These are phyloP conservation scores for Stegodyphus dumicola DNA, from an alignment of 1,140 invertebrate genomes.

Conservation along the genomic window DNA sequence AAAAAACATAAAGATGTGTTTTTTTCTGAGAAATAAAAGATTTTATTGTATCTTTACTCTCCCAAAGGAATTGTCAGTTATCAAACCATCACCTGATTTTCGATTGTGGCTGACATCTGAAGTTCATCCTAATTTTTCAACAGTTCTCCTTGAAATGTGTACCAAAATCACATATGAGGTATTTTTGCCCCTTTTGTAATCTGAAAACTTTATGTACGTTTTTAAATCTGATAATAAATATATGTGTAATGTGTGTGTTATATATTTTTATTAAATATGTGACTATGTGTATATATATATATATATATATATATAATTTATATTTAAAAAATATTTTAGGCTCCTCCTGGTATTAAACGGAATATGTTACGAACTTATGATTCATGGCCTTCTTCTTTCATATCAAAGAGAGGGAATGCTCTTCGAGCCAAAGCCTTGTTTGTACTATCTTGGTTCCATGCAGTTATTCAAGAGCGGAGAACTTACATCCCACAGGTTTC, in stretches of 20 bases:
- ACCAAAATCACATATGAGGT: conserved; percentile 90
- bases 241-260: no score
- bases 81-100: conserved; percentile 75
- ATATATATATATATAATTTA: background rate
- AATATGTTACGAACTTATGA: conserved; percentile 75
- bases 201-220: no score
- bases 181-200: background rate
- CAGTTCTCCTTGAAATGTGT: conserved; percentile 75
- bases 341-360: conserved; percentile 77
- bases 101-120: conserved; percentile 84
- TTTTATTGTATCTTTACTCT: background rate
- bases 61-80: conserved; percentile 38
- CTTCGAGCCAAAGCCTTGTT: conserved; percentile 74
- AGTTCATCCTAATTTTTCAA: conserved; percentile 76
- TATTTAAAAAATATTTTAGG: conserved; percentile 66
- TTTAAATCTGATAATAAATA: no score
- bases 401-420: conserved; percentile 70
- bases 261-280: no score
- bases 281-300: background rate
- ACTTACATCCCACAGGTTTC: conserved; percentile 81
- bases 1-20: no score
- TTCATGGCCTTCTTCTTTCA: conserved; percentile 72
- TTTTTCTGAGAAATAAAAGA: no score
- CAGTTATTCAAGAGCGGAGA: conserved; percentile 87
- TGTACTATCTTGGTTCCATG: conserved; percentile 84